phyloP scores from a whole-genome alignment of 1,140 invertebrate species.

The Semibalanus balanoides region DNA sequence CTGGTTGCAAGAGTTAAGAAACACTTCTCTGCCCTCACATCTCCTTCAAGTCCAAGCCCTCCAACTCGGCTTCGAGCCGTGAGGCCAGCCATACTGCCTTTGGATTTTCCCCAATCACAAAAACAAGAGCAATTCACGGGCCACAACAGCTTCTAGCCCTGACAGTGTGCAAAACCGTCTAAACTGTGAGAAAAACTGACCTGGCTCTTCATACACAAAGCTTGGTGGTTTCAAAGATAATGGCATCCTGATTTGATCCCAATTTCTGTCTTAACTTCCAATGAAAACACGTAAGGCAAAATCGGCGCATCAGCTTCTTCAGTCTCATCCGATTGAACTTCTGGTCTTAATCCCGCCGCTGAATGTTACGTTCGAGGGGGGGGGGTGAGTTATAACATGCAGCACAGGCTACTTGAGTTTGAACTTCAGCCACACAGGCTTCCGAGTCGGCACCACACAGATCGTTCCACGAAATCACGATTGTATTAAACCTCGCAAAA shows the following conservation, averaged over 20 bases:
- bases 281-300: neutral
- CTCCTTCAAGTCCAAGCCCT: neutral
- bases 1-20: neutral
- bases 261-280: neutral
- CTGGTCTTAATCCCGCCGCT: neutral
- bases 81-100: neutral
- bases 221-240: neutral
- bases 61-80: neutral
- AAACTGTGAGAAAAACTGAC: neutral
- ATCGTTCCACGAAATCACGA: too few species aligned
- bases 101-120: neutral
- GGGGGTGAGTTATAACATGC: neutral
- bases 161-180: neutral
- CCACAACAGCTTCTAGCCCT: too few species aligned
- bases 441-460: too few species aligned
- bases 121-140: too few species aligned
- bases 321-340: neutral
- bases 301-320: neutral
- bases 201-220: neutral
- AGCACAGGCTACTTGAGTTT: neutral
- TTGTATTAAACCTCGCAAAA: too few species aligned
- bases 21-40: neutral
- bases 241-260: neutral
- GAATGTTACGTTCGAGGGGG: neutral
- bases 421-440: neutral